Evolutionary conservation across 2,888 invertebrate species (phyloP).

Genomic region (Xylophagus ater): DNA sequence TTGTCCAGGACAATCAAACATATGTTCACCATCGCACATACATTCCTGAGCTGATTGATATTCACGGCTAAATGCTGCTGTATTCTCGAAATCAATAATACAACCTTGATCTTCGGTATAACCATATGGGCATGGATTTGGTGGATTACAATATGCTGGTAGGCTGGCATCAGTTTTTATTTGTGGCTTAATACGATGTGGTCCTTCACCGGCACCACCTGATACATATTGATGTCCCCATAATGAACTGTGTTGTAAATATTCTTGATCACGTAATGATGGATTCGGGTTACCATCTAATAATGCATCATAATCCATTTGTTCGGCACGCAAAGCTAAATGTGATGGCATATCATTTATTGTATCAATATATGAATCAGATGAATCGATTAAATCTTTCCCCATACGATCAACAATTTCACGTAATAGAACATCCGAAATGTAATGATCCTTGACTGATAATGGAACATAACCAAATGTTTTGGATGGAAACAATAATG

Average conservation of each 20-base stretch:
- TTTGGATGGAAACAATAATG: constrained; percentile 5
- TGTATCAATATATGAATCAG: constrained; percentile 42
- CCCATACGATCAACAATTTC: constrained; percentile 70
- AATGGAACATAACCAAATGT: constrained; percentile 16
- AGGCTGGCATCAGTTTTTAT: constrained; percentile 85
- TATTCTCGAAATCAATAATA: constrained; percentile 83
- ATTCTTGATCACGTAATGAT: constrained; percentile 77
- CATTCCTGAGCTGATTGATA: constrained; percentile 89
- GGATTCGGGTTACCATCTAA: constrained; percentile 61
- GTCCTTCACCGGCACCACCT: constrained; percentile 63
- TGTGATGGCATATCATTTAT: constrained; percentile 30
- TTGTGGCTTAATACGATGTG: constrained; percentile 41
- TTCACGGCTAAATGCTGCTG: constrained; percentile 87
- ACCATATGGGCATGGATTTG: constrained; percentile 96
- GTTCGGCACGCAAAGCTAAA: constrained; percentile 44
- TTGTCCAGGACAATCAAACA: constrained; percentile 75
- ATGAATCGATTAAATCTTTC: constrained; percentile 56
- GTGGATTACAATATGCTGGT: constrained; percentile 98
- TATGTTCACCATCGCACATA: constrained; percentile 97
- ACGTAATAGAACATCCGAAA: constrained; percentile 60
- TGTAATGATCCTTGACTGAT: constrained; percentile 46
- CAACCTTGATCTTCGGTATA: constrained; percentile 82
- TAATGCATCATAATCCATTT: constrained; percentile 61
- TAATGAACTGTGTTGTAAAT: constrained; percentile 65
- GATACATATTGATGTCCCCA: constrained; percentile 67